Conservation (phyloP, 2,888 invertebrate genomes). For the Phlogophora meticulosa region DNA sequence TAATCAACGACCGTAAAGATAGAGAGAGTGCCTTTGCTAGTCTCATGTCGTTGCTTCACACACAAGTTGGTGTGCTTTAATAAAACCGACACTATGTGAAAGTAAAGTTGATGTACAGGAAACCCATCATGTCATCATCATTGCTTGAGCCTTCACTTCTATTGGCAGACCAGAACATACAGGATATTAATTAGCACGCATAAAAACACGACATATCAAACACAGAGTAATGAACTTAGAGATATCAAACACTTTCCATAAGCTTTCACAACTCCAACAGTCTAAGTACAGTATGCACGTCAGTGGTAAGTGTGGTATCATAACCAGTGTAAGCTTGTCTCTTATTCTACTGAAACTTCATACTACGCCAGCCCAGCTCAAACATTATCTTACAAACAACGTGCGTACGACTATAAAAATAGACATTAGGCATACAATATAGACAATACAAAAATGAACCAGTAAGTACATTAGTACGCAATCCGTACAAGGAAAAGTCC, state of each 20-base stretch:
- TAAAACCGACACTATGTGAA: background rate
- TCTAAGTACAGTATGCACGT: conserved; percentile 27
- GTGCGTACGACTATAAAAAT: too few species aligned
- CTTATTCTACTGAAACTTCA: too few species aligned
- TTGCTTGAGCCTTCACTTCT: conserved; percentile 4
- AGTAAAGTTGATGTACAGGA: conserved; percentile 22
- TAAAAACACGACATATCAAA: conserved; percentile 13
- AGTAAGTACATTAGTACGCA: conserved; percentile 15
- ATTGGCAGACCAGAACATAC: conserved; percentile 6
- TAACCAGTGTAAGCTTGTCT: too few species aligned
- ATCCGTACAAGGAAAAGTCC: conserved; percentile 38
- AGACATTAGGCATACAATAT: conserved; percentile 8
- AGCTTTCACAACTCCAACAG: conserved; percentile 45
- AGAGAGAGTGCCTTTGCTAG: background rate
- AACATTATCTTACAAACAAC: too few species aligned
- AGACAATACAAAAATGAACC: conserved; percentile 31
- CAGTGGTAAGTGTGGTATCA: background rate
- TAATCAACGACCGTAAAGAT: background rate
- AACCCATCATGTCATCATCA: conserved; percentile 19
- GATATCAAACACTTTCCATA: conserved; percentile 35
- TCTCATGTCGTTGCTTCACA: background rate
- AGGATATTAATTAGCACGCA: background rate
- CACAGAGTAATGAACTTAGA: conserved; percentile 18
- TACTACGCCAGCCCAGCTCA: background rate
- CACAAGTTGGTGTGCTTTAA: background rate